These are phyloP conservation scores for Hemaris fuciformis DNA, from an alignment of 2,888 invertebrate genomes.

Conservation along the genomic window DNA sequence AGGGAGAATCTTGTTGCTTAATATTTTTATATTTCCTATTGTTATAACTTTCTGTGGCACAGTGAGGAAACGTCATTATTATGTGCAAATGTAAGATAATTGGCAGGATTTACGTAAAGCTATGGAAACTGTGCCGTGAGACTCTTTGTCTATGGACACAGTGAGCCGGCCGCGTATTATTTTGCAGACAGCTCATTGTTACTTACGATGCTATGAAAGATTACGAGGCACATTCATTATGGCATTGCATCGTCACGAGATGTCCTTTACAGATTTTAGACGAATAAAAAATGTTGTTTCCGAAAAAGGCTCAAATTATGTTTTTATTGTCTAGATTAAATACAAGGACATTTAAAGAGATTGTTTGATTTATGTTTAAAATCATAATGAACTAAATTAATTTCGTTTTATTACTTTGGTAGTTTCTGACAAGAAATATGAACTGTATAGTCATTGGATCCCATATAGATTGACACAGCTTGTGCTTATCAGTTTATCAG, in stretches of 20 bases:
- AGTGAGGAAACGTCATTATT: constrained; percentile 61
- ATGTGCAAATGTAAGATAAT: constrained; percentile 61
- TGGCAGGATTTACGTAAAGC: constrained; percentile 70
- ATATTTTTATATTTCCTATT: constrained; percentile 20
- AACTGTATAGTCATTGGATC: too few species aligned
- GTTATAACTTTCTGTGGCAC: constrained; percentile 28
- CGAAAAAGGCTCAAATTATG: constrained; percentile 24
- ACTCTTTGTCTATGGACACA: constrained; percentile 53
- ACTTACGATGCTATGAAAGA: constrained; percentile 1
- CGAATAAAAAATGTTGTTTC: constrained; percentile 62
- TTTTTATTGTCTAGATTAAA: neutral
- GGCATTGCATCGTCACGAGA: constrained; percentile 49
- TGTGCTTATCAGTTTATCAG: too few species aligned
- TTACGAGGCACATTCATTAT: constrained; percentile 31
- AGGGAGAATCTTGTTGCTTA: constrained; percentile 4
- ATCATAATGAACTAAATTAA: too few species aligned
- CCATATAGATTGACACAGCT: too few species aligned
- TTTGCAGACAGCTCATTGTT: constrained; percentile 47
- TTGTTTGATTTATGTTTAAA: too few species aligned
- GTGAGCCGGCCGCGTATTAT: constrained; percentile 14
- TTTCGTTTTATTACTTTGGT: too few species aligned
- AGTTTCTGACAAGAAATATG: too few species aligned
- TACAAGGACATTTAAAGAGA: neutral
- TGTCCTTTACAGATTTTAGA: constrained; percentile 55
- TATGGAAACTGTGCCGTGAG: constrained; percentile 77